phyloP scores from a whole-genome alignment of 1,140 invertebrate genomes.

The Drosophila quadrilineata region DNA sequence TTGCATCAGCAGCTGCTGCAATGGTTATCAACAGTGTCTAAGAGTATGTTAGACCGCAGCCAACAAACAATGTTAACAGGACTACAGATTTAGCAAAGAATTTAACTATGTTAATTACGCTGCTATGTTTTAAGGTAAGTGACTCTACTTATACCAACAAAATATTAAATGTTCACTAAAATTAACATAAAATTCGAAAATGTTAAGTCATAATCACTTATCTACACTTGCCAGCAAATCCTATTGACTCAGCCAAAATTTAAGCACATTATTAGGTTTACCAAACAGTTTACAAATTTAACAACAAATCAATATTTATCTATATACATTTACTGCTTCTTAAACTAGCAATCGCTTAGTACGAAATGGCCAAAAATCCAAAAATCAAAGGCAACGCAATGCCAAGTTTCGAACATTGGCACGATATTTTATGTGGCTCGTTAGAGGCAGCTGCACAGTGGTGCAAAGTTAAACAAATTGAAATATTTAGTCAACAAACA shows the following conservation, averaged over 20 bases:
- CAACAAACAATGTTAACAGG: too few species aligned
- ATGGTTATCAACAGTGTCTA: too few species aligned
- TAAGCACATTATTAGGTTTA: not conserved
- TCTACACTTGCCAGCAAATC: not conserved
- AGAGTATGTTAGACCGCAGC: too few species aligned
- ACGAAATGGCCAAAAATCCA: slow-evolving; percentile 3
- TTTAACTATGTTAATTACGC: too few species aligned
- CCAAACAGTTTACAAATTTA: slow-evolving; percentile 3
- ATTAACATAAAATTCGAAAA: too few species aligned
- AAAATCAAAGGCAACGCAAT: not conserved
- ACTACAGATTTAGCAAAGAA: too few species aligned
- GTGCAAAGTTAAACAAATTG: slow-evolving; percentile 13
- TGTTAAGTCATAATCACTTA: not conserved
- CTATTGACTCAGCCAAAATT: not conserved
- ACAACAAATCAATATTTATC: not conserved
- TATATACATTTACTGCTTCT: slow-evolving; percentile 13
- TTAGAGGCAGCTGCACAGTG: slow-evolving; percentile 34
- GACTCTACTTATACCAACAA: too few species aligned
- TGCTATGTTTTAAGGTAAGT: too few species aligned
- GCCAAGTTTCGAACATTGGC: slow-evolving; percentile 19
- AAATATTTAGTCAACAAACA: too few species aligned
- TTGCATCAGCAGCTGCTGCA: too few species aligned
- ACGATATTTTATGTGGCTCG: slow-evolving; percentile 51
- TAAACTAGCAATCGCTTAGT: not conserved
- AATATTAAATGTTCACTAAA: too few species aligned